phyloP scores from a whole-genome alignment of 1,140 invertebrate species.

The Hydropsyche tenuis region DNA sequence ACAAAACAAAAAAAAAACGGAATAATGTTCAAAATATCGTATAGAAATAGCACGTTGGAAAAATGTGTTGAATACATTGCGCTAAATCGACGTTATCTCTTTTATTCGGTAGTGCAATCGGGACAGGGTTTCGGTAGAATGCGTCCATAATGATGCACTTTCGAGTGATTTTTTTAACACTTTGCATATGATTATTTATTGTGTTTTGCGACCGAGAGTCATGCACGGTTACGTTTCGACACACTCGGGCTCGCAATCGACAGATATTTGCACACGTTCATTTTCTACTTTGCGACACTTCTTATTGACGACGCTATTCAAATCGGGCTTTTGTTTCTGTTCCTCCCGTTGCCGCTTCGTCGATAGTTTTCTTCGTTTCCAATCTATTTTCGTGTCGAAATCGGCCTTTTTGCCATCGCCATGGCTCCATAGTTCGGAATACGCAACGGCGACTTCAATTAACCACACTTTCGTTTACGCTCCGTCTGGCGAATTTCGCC shows the following conservation, averaged over 20 bases:
- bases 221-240: slow-evolving; percentile 12
- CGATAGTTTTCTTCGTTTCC: not conserved
- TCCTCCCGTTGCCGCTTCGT: not conserved
- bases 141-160: no score
- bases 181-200: no score
- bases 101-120: no score
- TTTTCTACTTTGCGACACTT: not conserved
- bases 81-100: no score
- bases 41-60: no score
- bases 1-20: no score
- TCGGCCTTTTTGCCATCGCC: slow-evolving; percentile 1
- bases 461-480: slow-evolving; percentile 13
- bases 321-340: not conserved
- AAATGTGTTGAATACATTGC: no score
- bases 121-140: no score
- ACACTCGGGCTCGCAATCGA: slow-evolving; percentile 2
- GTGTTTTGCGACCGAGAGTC: not conserved
- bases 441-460: slow-evolving; percentile 10
- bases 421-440: not conserved
- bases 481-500: not conserved
- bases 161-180: no score
- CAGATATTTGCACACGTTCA: not conserved
- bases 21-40: no score
- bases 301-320: not conserved
- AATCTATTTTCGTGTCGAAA: slow-evolving; percentile 9